phyloP scores from a whole-genome alignment of 2,797 vertebrate species.

The Alosa sapidissima region DNA sequence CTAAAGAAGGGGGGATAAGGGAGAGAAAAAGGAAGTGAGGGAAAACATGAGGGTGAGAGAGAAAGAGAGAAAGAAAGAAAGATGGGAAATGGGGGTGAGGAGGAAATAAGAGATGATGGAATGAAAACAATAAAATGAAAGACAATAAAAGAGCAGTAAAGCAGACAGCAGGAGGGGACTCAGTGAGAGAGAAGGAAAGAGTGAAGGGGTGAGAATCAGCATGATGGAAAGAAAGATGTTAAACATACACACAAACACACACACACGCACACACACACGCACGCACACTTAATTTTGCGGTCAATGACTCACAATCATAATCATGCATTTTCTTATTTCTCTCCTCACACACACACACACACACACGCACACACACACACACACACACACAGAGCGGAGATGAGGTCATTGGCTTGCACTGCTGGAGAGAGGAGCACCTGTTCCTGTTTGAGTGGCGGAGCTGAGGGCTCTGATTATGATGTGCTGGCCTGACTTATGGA shows the following conservation, averaged over 20 bases:
- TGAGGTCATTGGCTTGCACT: slow-evolving; percentile 12
- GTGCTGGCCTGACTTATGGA: slow-evolving; percentile 2
- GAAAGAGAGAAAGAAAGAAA: neutral
- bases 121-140: neutral
- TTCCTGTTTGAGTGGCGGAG: neutral
- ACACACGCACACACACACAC: slow-evolving; percentile 12
- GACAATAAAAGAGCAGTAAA: neutral
- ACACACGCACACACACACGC: slow-evolving; percentile 1
- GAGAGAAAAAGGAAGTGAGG: neutral
- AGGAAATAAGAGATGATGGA: neutral
- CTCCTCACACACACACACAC: neutral
- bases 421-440: slow-evolving; percentile 16
- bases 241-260: neutral
- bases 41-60: neutral
- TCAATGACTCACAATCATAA: neutral
- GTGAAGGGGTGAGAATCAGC: neutral
- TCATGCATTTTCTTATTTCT: neutral
- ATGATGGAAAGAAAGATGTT: neutral
- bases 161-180: neutral
- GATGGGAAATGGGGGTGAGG: neutral
- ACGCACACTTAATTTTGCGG: neutral
- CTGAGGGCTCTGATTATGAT: slow-evolving; percentile 15
- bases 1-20: neutral
- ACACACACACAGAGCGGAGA: neutral
- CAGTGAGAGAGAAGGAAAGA: neutral